These are phyloP conservation scores for Rhodinocichla rosea DNA, from an alignment of 2,113 vertebrate genomes.

Conservation along the genomic window DNA sequence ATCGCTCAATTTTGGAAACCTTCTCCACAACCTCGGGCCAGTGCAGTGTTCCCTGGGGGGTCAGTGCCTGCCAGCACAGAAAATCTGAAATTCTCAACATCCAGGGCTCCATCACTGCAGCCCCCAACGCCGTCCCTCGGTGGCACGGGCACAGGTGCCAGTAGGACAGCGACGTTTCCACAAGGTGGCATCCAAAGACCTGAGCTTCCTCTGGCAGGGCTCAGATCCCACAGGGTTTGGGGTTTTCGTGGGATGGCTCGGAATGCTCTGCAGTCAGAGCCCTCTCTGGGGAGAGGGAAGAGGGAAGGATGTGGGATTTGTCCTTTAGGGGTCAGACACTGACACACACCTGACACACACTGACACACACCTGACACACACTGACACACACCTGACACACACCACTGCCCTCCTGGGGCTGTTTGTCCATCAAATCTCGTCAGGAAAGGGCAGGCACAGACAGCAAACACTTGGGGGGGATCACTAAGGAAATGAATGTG, in stretches of 20 bases:
- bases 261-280: not conserved
- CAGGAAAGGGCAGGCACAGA: fast-evolving
- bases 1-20: not conserved
- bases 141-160: not conserved
- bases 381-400: not conserved
- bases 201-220: not conserved
- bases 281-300: not conserved
- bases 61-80: not conserved
- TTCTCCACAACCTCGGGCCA: not conserved
- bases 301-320: not conserved
- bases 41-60: not conserved
- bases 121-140: fast-evolving
- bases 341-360: too few relatives aligned
- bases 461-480: not conserved
- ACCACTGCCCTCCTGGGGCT: not conserved
- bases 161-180: conserved; percentile 8
- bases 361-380: too few relatives aligned
- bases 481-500: fast-evolving
- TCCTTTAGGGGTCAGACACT: not conserved
- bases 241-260: not conserved
- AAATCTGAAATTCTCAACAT: not conserved
- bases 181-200: conserved; percentile 52
- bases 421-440: not conserved
- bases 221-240: not conserved
- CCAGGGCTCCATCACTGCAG: not conserved